phyloP scores from a whole-genome alignment of 92 coral and sea anemone species.

The Meandrina meandrites region DNA sequence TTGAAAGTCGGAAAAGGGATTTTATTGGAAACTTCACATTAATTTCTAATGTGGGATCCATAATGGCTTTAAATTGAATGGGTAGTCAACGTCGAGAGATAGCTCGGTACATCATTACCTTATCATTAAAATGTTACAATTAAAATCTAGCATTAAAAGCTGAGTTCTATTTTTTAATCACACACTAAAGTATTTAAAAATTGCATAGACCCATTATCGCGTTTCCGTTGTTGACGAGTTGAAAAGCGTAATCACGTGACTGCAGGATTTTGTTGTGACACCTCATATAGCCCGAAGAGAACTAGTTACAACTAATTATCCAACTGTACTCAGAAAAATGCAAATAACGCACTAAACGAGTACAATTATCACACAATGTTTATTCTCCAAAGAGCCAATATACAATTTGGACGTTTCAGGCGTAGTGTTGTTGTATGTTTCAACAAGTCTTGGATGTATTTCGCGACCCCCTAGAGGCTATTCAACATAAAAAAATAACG shows the following conservation, averaged over 20 bases:
- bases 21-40: background rate
- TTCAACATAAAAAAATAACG: too few relatives aligned
- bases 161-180: background rate
- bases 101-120: background rate
- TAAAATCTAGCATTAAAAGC: background rate
- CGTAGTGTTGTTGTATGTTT: too few relatives aligned
- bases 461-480: too few relatives aligned
- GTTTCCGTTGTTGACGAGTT: background rate
- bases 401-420: too few relatives aligned
- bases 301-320: background rate
- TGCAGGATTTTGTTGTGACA: background rate
- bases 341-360: background rate
- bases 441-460: too few relatives aligned
- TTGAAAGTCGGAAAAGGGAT: background rate
- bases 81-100: background rate
- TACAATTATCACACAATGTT: background rate
- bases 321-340: background rate
- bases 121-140: background rate
- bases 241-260: background rate
- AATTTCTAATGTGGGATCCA: background rate
- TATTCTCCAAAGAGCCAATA: too few relatives aligned
- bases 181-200: background rate
- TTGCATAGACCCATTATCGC: background rate
- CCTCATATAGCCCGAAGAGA: background rate
- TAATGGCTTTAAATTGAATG: background rate